Evolutionary conservation across 2,113 vertebrate genomes (phyloP).

Genomic region (Ammodytes marinus): DNA sequence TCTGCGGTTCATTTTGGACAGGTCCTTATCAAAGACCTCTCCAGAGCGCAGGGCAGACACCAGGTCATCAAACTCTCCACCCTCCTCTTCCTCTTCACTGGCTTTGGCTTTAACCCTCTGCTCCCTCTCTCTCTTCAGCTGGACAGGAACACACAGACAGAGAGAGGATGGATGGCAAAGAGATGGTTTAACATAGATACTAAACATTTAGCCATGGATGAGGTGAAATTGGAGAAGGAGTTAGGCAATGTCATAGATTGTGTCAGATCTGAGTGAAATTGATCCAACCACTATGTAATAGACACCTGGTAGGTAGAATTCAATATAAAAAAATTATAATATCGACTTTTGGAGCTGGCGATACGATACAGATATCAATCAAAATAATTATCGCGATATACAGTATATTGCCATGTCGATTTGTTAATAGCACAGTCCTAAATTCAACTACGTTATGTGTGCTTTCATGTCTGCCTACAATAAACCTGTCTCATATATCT

Average conservation of each 20-base stretch:
- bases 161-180: not conserved
- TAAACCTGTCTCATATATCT: not conserved
- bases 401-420: too few species aligned
- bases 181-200: not conserved
- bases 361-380: too few species aligned
- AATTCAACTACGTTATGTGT: not conserved
- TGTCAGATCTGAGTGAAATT: not conserved
- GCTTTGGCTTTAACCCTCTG: constrained; percentile 40
- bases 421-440: too few species aligned
- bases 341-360: too few species aligned
- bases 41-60: constrained; percentile 72
- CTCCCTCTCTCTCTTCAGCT: constrained; percentile 65
- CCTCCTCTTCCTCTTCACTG: constrained; percentile 21
- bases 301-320: not conserved
- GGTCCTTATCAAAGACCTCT: constrained; percentile 64
- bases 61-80: constrained; percentile 71
- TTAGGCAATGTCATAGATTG: not conserved
- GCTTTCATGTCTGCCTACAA: not conserved
- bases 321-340: too few species aligned
- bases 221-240: not conserved
- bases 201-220: not conserved
- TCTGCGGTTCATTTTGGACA: constrained; percentile 53
- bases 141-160: not conserved
- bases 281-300: not conserved
- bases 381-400: too few species aligned